These are phyloP conservation scores for Oasisia sp. DNA, from an alignment of 2,888 invertebrate species.

Conservation along the genomic window DNA sequence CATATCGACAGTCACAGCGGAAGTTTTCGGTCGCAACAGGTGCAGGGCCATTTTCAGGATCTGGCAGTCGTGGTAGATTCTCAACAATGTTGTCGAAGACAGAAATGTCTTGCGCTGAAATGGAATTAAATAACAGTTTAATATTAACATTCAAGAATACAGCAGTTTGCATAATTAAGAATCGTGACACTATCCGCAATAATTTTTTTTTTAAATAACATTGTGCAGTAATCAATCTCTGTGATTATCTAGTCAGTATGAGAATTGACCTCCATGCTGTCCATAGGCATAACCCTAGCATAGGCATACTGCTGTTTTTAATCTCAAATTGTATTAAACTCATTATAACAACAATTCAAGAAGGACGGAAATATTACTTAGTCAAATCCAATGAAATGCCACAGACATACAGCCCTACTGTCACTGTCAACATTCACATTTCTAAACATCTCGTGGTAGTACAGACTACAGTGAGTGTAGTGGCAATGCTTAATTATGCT, in stretches of 20 bases:
- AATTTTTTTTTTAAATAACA: neutral
- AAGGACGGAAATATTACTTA: neutral
- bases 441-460: neutral
- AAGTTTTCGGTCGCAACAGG: neutral
- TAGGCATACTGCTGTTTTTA: neutral
- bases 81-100: neutral
- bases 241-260: neutral
- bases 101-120: constrained; percentile 1
- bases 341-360: no score
- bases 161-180: neutral
- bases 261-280: neutral
- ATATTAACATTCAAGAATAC: neutral
- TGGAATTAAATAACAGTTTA: neutral
- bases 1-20: neutral
- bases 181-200: neutral
- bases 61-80: neutral
- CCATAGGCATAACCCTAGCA: no score
- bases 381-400: neutral
- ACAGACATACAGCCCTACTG: no score
- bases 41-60: neutral
- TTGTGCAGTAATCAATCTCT: neutral
- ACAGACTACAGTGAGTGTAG: neutral
- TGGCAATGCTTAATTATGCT: neutral
- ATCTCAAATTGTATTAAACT: neutral
- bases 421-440: neutral